These are phyloP conservation scores for Laterallus jamaicensis DNA, from an alignment of 2,113 vertebrate genomes.

Conservation along the genomic window DNA sequence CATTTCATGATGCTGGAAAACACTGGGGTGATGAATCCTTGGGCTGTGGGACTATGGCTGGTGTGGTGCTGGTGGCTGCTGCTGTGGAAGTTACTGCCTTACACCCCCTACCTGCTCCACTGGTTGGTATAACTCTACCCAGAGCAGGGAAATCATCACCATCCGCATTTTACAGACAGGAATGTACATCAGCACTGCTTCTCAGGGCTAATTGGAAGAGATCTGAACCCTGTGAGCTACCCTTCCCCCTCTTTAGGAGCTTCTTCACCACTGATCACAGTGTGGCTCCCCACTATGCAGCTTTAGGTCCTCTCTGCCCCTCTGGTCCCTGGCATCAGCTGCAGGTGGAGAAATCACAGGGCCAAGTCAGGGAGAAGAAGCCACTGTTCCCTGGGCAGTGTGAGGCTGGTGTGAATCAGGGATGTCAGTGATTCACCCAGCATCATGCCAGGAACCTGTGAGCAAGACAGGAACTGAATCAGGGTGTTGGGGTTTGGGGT, in stretches of 20 bases:
- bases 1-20: neutral
- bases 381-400: accelerated
- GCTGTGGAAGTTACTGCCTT: accelerated
- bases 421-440: neutral
- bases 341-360: neutral
- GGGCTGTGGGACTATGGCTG: neutral
- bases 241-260: neutral
- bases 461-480: neutral
- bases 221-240: neutral
- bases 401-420: neutral
- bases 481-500: neutral
- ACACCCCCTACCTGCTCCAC: neutral
- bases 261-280: neutral
- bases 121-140: neutral
- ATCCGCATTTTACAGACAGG: neutral
- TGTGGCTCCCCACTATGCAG: accelerated
- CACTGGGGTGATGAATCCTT: accelerated
- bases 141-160: neutral
- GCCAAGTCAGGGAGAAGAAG: neutral
- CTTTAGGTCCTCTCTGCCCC: neutral
- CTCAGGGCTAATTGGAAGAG: neutral
- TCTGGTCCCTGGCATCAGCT: accelerated
- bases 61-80: accelerated
- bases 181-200: accelerated
- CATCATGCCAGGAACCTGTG: neutral